phyloP scores from a whole-genome alignment of 2,888 invertebrate genomes.

The Stenichneumon culpator region DNA sequence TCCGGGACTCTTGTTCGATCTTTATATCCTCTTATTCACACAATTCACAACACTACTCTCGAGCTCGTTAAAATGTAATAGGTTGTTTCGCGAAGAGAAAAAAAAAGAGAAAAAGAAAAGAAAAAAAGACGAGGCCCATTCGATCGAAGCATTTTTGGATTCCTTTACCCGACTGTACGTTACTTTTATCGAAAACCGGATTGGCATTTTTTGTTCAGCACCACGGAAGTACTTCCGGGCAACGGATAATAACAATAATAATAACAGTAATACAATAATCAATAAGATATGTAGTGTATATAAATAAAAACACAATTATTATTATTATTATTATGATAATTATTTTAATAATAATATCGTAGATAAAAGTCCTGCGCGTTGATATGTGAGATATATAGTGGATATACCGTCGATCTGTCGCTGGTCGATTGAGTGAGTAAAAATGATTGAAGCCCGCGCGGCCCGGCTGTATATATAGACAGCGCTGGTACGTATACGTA shows the following conservation, averaged over 20 bases:
- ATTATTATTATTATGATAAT: too few species aligned
- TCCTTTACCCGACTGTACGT: conserved; percentile 10
- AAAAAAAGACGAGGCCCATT: conserved; percentile 1
- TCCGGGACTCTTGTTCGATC: neutral
- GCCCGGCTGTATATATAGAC: conserved; percentile 35
- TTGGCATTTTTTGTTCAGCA: conserved; percentile 11
- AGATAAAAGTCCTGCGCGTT: neutral
- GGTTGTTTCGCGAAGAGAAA: neutral
- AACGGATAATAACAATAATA: conserved; percentile 38
- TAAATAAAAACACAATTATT: too few species aligned
- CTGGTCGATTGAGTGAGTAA: conserved; percentile 54
- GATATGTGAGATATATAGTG: neutral
- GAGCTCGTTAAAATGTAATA: conserved; percentile 22
- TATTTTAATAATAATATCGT: conserved; percentile 7
- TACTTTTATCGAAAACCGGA: conserved; percentile 38
- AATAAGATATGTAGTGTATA: neutral
- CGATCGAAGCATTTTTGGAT: conserved; percentile 19
- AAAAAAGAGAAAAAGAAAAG: neutral
- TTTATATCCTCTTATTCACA: neutral
- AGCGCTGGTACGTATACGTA: conserved; percentile 45
- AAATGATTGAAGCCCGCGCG: conserved; percentile 57
- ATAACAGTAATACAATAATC: neutral
- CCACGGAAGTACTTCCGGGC: conserved; percentile 11
- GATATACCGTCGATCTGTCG: neutral
- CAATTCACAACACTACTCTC: neutral